Percentiles rank a stretch among this genome's conserved stretches.
These are phyloP conservation scores for Channa striata DNA, from an alignment of 2,797 vertebrate genomes.

Conservation along the genomic window DNA sequence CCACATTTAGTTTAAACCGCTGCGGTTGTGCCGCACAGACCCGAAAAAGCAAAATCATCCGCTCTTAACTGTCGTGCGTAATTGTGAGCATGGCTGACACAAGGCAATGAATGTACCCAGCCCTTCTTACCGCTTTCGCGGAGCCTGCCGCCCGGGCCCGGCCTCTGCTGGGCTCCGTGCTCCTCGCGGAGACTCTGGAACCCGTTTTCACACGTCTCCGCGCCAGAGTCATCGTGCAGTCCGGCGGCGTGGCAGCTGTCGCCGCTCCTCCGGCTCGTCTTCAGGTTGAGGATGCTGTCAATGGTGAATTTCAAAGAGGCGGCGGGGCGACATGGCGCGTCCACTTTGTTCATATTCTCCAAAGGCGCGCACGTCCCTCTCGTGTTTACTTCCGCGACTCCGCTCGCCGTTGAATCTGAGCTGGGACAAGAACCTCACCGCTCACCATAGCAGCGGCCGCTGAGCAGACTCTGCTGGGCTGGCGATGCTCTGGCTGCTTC, in stretches of 20 bases:
- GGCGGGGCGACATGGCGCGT: conserved; percentile 81
- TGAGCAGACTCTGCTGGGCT: conserved; percentile 68
- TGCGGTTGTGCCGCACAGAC: background rate
- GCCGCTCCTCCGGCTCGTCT: conserved; percentile 74
- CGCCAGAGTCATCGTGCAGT: conserved; percentile 56
- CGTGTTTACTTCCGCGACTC: conserved; percentile 40
- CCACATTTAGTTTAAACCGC: conserved; percentile 8
- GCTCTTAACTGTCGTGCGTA: conserved; percentile 23
- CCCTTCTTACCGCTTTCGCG: conserved; percentile 66
- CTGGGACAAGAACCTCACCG: conserved; percentile 48
- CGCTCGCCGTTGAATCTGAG: conserved; percentile 9
- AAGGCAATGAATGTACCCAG: background rate
- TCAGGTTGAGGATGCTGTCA: conserved; percentile 87
- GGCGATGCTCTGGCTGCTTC: conserved; percentile 54
- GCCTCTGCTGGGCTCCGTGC: conserved; percentile 45
- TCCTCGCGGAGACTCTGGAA: conserved; percentile 64
- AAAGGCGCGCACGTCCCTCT: conserved; percentile 27
- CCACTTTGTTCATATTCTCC: conserved; percentile 88
- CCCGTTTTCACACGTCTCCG: conserved; percentile 58
- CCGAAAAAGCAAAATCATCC: background rate
- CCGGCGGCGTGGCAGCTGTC: conserved; percentile 69
- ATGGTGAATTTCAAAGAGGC: conserved; percentile 87
- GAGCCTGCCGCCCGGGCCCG: conserved; percentile 51
- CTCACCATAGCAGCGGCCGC: conserved; percentile 82
- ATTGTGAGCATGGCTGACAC: background rate